Base-by-base conservation (phyloP, 2,113 vertebrate genomes). In the Drymodes brunneopygia region DNA sequence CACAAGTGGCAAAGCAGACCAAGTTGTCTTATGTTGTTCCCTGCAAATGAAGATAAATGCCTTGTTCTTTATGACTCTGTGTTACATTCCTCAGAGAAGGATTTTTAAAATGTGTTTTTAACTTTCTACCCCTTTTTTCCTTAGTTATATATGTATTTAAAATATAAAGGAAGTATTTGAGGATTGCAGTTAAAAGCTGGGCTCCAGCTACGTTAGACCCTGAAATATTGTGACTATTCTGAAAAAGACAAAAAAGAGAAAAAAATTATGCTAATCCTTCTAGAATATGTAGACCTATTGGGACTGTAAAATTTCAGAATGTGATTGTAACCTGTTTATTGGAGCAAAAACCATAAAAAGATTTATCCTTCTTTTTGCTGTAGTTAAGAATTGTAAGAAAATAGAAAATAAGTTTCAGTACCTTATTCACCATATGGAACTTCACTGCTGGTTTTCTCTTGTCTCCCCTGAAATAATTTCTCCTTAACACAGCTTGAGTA, bases 1-100 rank as follows among this genome's bases (percentile, higher is more conserved):
- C 57, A 79, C 20, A 78, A 60, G 48, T 57, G 81, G 73, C 64
- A 89, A 94, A 73, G 86, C 21, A 79, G 80, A 85, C 45, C 35
- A 38, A 51, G 65, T 75, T 83, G 86, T 90, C 50, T 88, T 90
- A n/a, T 66, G 64, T 85, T 56, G 6, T 79, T 96, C 73, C 12
- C 79, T 89, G 86, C 67, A 96, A 86, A 92, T 95, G 50, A 94
- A 94, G 80, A 86, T 73, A 88, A 94, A 96, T 93, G 67, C 45
- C 67, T 79, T 84, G 21, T 72, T 90, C 48, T 91, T 72, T 66
- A 48, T 56, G 36, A 81, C 24, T 56, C 29, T 38, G 66, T 31
- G 15, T 73, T 94, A 56, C 75, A 47, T 79, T 78, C 82, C 72
- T 42, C 42, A 77, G 38, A 78, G 70, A 81, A 95, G 82, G 54